Conservation (phyloP, 2,888 invertebrate species). For the Keiferia lycopersicella region DNA sequence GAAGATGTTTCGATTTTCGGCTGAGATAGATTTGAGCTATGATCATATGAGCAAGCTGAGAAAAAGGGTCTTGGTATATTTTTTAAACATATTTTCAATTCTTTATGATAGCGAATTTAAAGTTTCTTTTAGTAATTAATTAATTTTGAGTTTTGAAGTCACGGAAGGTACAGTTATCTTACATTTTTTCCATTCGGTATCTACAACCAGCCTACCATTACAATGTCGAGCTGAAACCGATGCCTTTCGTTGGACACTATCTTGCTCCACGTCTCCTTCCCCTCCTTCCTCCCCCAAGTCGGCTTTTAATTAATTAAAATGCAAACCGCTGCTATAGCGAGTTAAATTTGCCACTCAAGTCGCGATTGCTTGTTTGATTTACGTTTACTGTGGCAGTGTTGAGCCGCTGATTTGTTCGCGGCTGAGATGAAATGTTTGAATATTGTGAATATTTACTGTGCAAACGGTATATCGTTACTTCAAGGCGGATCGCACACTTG, state of each 20-base stretch:
- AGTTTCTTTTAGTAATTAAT: too few relatives aligned
- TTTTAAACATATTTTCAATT: too few relatives aligned
- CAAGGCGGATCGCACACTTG: too few relatives aligned
- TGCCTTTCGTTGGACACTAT: constrained; percentile 33
- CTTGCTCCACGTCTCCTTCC: constrained; percentile 22
- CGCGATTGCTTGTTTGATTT: constrained; percentile 61
- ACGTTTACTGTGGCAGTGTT: constrained; percentile 32
- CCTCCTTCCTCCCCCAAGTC: constrained; percentile 33
- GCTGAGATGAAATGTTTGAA: neutral
- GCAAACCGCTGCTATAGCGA: constrained; percentile 67
- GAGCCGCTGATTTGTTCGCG: neutral
- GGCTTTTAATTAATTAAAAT: constrained; percentile 77
- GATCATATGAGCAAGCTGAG: too few relatives aligned
- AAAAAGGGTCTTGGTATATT: too few relatives aligned
- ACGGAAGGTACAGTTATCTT: too few relatives aligned
- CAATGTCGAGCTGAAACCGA: neutral
- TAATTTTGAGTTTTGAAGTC: too few relatives aligned
- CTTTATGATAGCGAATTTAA: too few relatives aligned
- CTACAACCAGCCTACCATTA: neutral
- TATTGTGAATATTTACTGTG: neutral
- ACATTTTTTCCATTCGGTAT: too few relatives aligned
- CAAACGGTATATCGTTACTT: too few relatives aligned
- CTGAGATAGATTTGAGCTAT: too few relatives aligned
- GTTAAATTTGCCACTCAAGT: constrained; percentile 53
- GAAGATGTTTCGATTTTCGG: too few relatives aligned